phyloP scores from a whole-genome alignment of 2,888 invertebrate genomes.

The Caenorhabditis sinica region DNA sequence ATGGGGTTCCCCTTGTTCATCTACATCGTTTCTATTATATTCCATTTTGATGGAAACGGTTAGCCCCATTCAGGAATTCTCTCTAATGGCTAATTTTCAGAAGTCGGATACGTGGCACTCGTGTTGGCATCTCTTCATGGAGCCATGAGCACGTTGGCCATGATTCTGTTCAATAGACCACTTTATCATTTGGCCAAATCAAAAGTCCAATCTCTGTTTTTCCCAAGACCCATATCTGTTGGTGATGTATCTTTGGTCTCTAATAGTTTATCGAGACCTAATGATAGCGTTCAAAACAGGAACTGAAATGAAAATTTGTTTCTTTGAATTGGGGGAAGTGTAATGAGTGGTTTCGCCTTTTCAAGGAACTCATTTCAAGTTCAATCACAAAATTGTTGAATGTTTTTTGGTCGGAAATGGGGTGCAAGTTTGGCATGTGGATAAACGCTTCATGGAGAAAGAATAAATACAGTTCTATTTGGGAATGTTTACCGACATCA shows the following conservation, averaged over 20 bases:
- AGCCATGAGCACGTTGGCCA: conserved; percentile 58
- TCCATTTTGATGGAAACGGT: conserved; percentile 45
- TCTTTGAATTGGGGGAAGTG: neutral
- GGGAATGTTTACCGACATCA: conserved; percentile 4
- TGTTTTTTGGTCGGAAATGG: neutral
- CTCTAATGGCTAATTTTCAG: neutral
- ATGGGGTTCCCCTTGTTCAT: conserved; percentile 46
- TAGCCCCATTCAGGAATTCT: neutral
- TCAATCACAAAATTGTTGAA: neutral
- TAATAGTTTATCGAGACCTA: conserved; percentile 12
- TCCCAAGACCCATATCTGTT: conserved; percentile 22
- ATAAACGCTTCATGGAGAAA: neutral
- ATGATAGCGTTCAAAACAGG: conserved; percentile 18
- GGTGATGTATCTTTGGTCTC: conserved; percentile 26
- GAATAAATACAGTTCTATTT: conserved; percentile 3
- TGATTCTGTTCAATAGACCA: conserved; percentile 57
- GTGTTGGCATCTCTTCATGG: conserved; percentile 56
- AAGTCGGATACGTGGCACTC: conserved; percentile 56
- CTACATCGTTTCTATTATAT: conserved; percentile 42
- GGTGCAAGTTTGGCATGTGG: neutral
- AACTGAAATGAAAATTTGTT: conserved; percentile 1
- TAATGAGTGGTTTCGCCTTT: neutral
- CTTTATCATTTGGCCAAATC: conserved; percentile 24
- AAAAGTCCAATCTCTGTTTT: conserved; percentile 14
- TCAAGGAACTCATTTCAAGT: neutral